phyloP scores from a whole-genome alignment of 2,797 vertebrate genomes.

The Crocodylus rhombifer region DNA sequence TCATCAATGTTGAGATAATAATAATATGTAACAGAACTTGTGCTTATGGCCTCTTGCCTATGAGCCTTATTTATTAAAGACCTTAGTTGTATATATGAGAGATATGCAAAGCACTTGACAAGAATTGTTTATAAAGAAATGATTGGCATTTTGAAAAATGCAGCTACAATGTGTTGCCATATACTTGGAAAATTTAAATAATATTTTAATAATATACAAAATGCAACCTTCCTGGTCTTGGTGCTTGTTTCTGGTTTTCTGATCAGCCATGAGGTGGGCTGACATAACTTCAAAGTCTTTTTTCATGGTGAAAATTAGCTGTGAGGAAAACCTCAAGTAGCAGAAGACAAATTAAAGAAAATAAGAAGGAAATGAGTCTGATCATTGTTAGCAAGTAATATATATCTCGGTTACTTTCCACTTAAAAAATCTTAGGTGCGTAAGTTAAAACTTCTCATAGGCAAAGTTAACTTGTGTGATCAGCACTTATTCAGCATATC shows the following conservation, averaged over 20 bases:
- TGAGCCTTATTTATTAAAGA: not conserved
- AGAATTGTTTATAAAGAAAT: not conserved
- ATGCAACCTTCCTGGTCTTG: not conserved
- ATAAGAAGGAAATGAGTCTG: not conserved
- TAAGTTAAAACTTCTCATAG: not conserved
- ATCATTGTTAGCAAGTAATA: not conserved
- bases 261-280: not conserved
- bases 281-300: constrained; percentile 4
- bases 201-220: not conserved
- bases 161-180: fast-evolving
- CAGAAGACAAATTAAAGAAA: not conserved
- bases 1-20: not conserved
- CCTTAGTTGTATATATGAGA: not conserved
- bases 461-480: not conserved
- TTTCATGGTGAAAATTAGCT: not conserved
- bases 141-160: fast-evolving
- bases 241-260: not conserved
- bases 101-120: no score
- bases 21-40: not conserved
- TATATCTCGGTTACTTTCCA: not conserved
- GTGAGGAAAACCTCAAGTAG: not conserved
- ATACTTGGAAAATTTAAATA: not conserved
- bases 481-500: constrained; percentile 1
- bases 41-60: not conserved
- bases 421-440: constrained; percentile 12